Percentiles rank a stretch among this genome's conserved stretches.
Conservation (phyloP, 2,888 invertebrate species). For the Rapana venosa region DNA sequence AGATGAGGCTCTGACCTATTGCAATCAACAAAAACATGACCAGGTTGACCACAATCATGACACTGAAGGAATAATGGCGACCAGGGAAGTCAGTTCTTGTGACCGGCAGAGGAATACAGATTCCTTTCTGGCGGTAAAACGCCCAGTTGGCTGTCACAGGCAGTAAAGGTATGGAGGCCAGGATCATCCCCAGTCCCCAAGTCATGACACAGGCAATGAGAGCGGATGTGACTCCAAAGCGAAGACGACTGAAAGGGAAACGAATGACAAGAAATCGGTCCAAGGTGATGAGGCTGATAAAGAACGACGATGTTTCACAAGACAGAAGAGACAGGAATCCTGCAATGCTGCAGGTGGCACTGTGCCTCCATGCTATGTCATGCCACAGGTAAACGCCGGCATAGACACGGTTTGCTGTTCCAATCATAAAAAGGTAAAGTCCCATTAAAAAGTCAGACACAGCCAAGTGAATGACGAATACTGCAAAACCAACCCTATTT, state of each 20-base stretch:
- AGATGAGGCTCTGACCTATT: neutral
- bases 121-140: conserved; percentile 19
- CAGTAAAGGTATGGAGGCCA: neutral
- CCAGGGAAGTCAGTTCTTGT: neutral
- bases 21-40: conserved; percentile 5
- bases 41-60: conserved; percentile 13
- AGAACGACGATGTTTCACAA: neutral
- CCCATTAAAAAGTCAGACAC: conserved; percentile 23
- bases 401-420: neutral
- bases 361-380: neutral
- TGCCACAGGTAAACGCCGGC: neutral
- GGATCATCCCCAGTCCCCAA: neutral
- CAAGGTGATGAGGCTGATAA: conserved; percentile 20
- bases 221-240: neutral
- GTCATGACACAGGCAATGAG: neutral
- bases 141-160: conserved; percentile 12
- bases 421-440: neutral
- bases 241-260: conserved; percentile 5
- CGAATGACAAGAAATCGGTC: conserved; percentile 24
- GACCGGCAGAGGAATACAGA: conserved; percentile 17
- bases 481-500: neutral
- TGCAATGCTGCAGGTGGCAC: neutral
- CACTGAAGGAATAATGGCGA: neutral
- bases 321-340: conserved; percentile 12
- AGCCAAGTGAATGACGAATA: conserved; percentile 17